Percentiles rank a stretch among this genome's conserved stretches.
These are phyloP conservation scores for Drosophila neutralis DNA, from an alignment of 2,888 invertebrate genomes.

Conservation along the genomic window DNA sequence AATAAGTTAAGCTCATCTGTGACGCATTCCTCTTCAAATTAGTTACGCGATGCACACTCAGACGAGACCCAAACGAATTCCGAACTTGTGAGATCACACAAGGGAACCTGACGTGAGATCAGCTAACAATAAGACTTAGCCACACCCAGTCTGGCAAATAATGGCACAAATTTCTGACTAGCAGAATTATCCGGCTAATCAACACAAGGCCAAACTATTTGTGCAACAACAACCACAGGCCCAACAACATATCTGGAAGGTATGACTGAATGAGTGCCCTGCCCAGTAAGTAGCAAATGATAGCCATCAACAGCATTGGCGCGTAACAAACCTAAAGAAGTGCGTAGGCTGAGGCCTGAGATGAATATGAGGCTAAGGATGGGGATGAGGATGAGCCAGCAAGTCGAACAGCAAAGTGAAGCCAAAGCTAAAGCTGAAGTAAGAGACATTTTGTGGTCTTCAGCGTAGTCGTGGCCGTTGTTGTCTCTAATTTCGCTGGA, in stretches of 20 bases:
- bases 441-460: constrained; percentile 30
- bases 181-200: constrained; percentile 70
- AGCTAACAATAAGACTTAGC: constrained; percentile 52
- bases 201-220: constrained; percentile 50
- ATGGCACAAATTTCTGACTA: constrained; percentile 58
- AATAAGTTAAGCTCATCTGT: constrained; percentile 4
- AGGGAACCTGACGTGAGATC: constrained; percentile 39
- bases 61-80: constrained; percentile 27
- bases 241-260: constrained; percentile 17
- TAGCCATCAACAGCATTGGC: constrained; percentile 60
- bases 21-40: constrained; percentile 24
- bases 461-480: constrained; percentile 34
- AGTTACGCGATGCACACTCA: constrained; percentile 18
- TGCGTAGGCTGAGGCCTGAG: constrained; percentile 67
- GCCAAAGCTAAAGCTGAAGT: not conserved
- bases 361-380: constrained; percentile 23
- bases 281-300: constrained; percentile 52
- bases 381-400: constrained; percentile 42
- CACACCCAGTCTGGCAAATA: constrained; percentile 66
- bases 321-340: constrained; percentile 49
- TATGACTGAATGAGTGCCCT: constrained; percentile 54
- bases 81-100: constrained; percentile 43
- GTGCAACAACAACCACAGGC: constrained; percentile 18
- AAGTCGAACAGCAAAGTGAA: constrained; percentile 12
- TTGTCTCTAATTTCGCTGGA: constrained; percentile 75